Evolutionary conservation across 1,140 invertebrate species (phyloP).

Genomic region (Trissolcus basalis): DNA sequence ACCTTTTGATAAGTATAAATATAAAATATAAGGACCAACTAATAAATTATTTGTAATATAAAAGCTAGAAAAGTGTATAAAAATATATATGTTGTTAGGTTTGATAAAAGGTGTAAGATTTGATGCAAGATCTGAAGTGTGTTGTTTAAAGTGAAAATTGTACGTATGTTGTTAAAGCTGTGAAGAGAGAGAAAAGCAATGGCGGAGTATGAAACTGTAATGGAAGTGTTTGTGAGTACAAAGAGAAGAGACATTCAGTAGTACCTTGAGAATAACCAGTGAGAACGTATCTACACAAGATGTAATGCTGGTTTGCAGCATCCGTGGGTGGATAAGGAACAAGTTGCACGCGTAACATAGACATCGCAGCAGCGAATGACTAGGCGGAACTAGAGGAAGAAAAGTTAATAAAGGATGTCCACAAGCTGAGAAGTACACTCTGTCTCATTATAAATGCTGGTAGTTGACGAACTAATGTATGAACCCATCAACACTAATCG

Average conservation of each 20-base stretch:
- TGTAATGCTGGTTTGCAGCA: too few relatives aligned
- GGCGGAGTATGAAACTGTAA: background rate
- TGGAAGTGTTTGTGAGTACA: background rate
- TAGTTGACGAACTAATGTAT: conserved; percentile 2
- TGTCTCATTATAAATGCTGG: conserved; percentile 1
- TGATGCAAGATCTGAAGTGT: too few relatives aligned
- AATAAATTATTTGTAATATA: too few relatives aligned
- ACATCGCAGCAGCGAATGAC: background rate
- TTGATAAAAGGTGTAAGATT: too few relatives aligned
- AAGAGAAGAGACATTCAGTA: background rate
- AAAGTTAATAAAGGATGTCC: conserved; percentile 2
- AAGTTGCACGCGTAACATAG: background rate
- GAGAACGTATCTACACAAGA: background rate
- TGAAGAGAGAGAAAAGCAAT: too few relatives aligned
- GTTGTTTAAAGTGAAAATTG: too few relatives aligned
- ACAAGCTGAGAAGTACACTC: background rate
- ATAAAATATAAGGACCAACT: too few relatives aligned
- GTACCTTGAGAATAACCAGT: background rate
- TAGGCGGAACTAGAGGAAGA: background rate
- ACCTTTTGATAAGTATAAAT: too few relatives aligned
- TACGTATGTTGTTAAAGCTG: too few relatives aligned
- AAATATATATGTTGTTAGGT: too few relatives aligned
- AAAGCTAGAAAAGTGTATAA: too few relatives aligned
- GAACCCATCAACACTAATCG: background rate
- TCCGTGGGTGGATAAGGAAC: too few relatives aligned